Percentiles rank a stretch among this genome's conserved stretches.
phyloP scores from a whole-genome alignment of 2,888 invertebrate genomes.

The Cephus pygmeus region DNA sequence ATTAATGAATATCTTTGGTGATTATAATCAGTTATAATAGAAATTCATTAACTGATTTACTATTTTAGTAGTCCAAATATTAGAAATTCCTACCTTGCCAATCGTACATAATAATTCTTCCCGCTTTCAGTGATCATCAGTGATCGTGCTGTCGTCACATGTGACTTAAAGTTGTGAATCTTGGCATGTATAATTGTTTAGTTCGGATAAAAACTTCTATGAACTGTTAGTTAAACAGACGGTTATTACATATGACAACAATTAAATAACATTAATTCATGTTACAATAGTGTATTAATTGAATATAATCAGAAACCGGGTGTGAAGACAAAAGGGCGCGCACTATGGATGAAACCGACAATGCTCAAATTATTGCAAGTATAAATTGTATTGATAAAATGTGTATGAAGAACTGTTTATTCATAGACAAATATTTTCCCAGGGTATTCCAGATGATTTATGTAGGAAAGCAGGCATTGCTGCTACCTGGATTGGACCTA shows the following conservation, averaged over 20 bases:
- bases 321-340: neutral
- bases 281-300: neutral
- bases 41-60: too few relatives aligned
- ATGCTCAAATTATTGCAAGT: constrained; percentile 55
- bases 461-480: constrained; percentile 68
- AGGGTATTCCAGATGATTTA: constrained; percentile 69
- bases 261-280: neutral
- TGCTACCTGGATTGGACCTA: constrained; percentile 67
- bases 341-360: constrained; percentile 48
- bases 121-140: neutral
- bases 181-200: neutral
- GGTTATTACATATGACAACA: neutral
- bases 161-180: neutral
- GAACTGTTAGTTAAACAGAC: neutral
- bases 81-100: neutral
- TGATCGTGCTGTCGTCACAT: neutral
- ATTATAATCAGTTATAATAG: too few relatives aligned
- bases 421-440: neutral
- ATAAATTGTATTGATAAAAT: neutral
- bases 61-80: neutral
- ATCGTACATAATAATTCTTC: neutral
- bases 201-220: neutral
- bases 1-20: too few relatives aligned
- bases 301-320: neutral
- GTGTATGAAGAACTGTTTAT: neutral